These are phyloP conservation scores for Candidula unifasciata DNA, from an alignment of 2,888 invertebrate species.

Conservation along the genomic window DNA sequence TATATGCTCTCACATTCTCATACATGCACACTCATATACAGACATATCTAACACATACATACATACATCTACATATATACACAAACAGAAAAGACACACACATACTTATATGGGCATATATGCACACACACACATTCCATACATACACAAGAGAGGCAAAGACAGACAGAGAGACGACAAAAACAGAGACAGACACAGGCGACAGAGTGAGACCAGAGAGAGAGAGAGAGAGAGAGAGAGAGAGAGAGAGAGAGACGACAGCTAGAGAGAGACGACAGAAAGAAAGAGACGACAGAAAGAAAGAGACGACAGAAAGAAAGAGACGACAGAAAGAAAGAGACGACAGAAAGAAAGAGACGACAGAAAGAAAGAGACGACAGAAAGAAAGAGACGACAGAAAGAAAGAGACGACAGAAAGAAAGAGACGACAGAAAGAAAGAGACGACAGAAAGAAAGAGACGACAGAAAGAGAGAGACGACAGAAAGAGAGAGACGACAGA, in stretches of 20 bases:
- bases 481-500: not conserved
- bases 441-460: too few relatives aligned
- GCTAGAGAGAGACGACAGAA: not conserved
- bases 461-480: not conserved
- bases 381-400: not conserved
- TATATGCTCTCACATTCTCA: too few relatives aligned
- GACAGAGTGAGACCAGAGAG: not conserved
- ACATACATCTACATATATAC: too few relatives aligned
- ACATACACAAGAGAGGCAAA: not conserved
- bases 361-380: not conserved
- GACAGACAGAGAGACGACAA: not conserved
- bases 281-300: not conserved
- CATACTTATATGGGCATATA: too few relatives aligned
- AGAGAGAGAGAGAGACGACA: not conserved
- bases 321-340: not conserved
- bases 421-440: too few relatives aligned
- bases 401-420: too few relatives aligned
- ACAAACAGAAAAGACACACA: too few relatives aligned
- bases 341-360: not conserved
- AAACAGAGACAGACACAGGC: not conserved
- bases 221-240: not conserved
- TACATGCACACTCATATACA: too few relatives aligned
- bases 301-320: not conserved
- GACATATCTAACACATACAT: too few relatives aligned
- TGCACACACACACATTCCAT: too few relatives aligned